Conservation (phyloP, 2,797 vertebrate genomes). For the Hypotaenidia okinawae region DNA sequence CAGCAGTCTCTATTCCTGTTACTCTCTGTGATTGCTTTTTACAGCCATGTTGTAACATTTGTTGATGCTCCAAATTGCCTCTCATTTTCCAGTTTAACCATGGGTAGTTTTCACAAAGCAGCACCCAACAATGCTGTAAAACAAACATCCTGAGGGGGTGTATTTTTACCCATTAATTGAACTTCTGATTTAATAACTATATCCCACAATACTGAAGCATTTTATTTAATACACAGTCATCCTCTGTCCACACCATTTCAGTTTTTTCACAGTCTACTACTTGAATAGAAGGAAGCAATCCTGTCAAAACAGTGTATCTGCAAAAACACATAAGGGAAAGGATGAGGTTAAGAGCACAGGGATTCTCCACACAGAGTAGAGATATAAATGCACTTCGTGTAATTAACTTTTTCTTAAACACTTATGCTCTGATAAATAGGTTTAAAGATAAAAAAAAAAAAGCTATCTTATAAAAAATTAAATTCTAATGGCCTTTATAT, state of each 20-base stretch:
- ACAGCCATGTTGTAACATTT: not conserved
- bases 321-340: not conserved
- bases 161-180: not conserved
- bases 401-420: not conserved
- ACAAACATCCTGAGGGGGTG: not conserved
- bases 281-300: not conserved
- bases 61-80: not conserved
- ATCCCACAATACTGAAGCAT: not conserved
- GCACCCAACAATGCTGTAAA: not conserved
- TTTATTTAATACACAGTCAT: not conserved
- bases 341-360: not conserved
- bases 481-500: not conserved
- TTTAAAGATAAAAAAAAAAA: not conserved
- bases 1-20: not conserved
- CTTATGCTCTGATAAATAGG: not conserved
- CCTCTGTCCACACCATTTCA: not conserved
- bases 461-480: not conserved
- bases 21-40: not conserved
- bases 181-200: not conserved
- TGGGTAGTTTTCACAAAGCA: not conserved
- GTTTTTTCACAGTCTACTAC: not conserved
- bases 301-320: not conserved
- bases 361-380: not conserved
- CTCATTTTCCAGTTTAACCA: not conserved
- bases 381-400: not conserved